A percentile compares a stretch with the other conserved stretches of the same genome.
These are phyloP conservation scores for Peromyscus leucopus DNA, from an alignment of 2,113 vertebrate genomes.

Conservation along the genomic window DNA sequence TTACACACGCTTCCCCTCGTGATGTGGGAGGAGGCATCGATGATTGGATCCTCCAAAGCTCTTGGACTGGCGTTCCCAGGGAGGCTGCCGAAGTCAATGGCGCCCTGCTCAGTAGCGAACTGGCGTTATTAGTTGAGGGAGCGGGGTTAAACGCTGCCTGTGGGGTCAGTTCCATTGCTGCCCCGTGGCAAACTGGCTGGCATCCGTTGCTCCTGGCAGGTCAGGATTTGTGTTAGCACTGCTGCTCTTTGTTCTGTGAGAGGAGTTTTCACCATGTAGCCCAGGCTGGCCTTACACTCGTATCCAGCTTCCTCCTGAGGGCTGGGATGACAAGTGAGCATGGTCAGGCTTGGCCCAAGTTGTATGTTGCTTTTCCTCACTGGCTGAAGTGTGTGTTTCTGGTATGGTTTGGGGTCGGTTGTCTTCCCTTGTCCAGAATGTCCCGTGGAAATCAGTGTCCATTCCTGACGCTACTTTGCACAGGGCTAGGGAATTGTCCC, in stretches of 20 bases:
- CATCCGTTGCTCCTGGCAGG: neutral
- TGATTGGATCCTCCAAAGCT: constrained; percentile 43
- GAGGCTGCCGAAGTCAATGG: neutral
- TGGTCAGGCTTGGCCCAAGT: neutral
- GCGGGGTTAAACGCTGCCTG: neutral
- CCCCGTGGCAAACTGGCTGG: neutral
- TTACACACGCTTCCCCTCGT: neutral
- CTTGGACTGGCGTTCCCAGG: constrained; percentile 25
- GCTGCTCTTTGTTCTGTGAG: neutral
- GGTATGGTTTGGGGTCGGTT: neutral
- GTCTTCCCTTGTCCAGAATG: neutral
- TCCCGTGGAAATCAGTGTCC: neutral
- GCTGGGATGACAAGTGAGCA: neutral
- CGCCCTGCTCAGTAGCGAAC: constrained; percentile 1
- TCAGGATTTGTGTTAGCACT: neutral
- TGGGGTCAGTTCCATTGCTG: neutral
- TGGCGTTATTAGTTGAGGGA: constrained; percentile 12
- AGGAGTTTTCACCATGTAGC: neutral
- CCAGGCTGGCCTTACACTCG: neutral
- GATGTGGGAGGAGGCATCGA: neutral
- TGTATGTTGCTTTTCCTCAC: neutral
- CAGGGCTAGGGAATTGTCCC: neutral
- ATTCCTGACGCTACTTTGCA: neutral
- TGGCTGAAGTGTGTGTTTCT: neutral
- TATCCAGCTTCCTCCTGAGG: neutral